Conservation (phyloP, 2,888 invertebrate species). For the Tuberolachnus salignus region DNA sequence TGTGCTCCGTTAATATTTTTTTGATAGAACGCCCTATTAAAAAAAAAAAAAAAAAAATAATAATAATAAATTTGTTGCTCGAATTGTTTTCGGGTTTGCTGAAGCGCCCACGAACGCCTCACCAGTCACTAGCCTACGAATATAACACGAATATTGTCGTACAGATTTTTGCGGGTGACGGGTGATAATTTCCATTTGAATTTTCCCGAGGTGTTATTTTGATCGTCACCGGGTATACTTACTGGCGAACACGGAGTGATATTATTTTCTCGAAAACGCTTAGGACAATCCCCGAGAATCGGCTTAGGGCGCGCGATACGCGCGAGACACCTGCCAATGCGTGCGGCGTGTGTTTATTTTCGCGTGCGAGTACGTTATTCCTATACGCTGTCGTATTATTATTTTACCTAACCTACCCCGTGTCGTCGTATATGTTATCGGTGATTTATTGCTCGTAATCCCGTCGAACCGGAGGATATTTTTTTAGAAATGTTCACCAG, state of each 20-base stretch:
- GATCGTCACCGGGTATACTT: too few relatives aligned
- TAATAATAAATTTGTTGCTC: neutral
- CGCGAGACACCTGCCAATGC: neutral
- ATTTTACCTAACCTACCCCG: neutral
- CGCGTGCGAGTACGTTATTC: neutral
- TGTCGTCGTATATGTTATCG: neutral
- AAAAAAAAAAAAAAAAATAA: too few relatives aligned
- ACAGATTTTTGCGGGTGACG: too few relatives aligned
- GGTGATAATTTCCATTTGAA: neutral
- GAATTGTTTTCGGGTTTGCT: too few relatives aligned
- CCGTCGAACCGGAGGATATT: neutral
- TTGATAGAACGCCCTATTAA: too few relatives aligned
- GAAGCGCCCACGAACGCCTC: too few relatives aligned
- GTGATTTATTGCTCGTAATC: constrained; percentile 1
- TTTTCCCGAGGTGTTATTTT: neutral
- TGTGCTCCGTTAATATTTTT: too few relatives aligned
- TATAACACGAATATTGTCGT: too few relatives aligned
- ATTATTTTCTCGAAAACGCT: neutral
- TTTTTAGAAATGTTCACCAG: too few relatives aligned
- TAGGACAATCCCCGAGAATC: neutral
- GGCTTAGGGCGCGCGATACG: neutral
- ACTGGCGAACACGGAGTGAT: too few relatives aligned
- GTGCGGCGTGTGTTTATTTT: neutral
- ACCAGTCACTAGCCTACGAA: too few relatives aligned
- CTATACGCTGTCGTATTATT: neutral